Percentiles rank a stretch among this genome's conserved stretches.
Evolutionary conservation across 2,113 vertebrate genomes (phyloP).

Genomic region (Mirza zaza): DNA sequence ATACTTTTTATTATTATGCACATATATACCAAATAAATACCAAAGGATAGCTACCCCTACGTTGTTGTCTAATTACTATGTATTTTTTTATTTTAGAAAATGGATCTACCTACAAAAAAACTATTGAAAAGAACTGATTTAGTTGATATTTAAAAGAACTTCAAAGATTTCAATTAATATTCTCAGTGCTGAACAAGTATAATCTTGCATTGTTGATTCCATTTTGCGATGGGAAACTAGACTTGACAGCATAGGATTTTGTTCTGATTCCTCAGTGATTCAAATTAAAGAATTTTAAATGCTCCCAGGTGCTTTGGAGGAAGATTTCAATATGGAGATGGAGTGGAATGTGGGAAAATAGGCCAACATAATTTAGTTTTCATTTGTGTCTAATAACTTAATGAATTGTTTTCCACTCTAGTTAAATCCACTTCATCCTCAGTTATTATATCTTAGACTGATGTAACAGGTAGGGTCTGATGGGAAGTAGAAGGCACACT

Average conservation of each 20-base stretch:
- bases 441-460: background rate
- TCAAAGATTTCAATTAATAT: background rate
- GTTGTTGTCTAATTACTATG: background rate
- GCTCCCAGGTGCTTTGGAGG: background rate
- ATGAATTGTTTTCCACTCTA: background rate
- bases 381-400: conserved; percentile 14
- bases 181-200: background rate
- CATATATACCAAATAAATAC: background rate
- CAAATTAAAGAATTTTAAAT: background rate
- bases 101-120: background rate
- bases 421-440: background rate
- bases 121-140: background rate
- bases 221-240: background rate
- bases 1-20: background rate
- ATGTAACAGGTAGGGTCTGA: background rate
- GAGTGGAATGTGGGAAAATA: background rate
- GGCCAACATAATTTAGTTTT: background rate
- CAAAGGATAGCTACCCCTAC: background rate
- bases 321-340: background rate
- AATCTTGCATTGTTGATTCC: background rate
- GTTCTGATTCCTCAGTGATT: background rate
- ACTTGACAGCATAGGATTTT: conserved; percentile 4
- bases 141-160: background rate
- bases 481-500: background rate
- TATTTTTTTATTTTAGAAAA: conserved; percentile 24